Percentiles rank a stretch among this genome's conserved stretches.
Conservation (phyloP, 2,888 invertebrate species). For the Chrysina gloriosa region DNA sequence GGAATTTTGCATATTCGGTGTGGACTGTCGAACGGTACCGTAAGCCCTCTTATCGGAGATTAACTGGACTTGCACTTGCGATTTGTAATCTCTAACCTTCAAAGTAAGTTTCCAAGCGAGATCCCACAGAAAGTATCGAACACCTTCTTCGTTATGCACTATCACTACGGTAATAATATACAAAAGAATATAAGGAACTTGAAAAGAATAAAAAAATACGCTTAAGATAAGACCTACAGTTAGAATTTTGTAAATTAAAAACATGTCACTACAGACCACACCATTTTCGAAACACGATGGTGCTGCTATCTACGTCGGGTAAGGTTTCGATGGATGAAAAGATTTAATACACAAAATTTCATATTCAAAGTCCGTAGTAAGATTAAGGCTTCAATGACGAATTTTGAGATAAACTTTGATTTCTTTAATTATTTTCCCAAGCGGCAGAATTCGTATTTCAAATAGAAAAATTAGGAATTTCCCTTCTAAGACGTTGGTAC, state of each 20-base stretch:
- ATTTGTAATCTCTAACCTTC: conserved; percentile 41
- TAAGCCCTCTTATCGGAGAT: conserved; percentile 9
- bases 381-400: too few relatives aligned
- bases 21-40: conserved; percentile 23
- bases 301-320: conserved; percentile 1
- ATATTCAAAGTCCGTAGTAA: too few relatives aligned
- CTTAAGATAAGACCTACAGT: conserved; percentile 34
- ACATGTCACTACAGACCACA: conserved; percentile 38
- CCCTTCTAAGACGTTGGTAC: too few relatives aligned
- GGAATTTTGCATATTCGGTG: conserved; percentile 37
- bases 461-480: too few relatives aligned
- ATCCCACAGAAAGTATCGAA: conserved; percentile 25
- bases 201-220: conserved; percentile 33
- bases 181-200: conserved; percentile 31
- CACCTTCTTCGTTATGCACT: conserved; percentile 25
- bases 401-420: too few relatives aligned
- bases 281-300: conserved; percentile 34
- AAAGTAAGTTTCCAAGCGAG: conserved; percentile 24
- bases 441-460: too few relatives aligned
- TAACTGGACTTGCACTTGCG: conserved; percentile 17
- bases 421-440: too few relatives aligned
- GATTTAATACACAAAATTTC: background rate
- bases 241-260: conserved; percentile 37
- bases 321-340: background rate
- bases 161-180: conserved; percentile 25